Evolutionary conservation across 2,888 invertebrate genomes (phyloP).

Genomic region (Linhomoeus sp.): DNA sequence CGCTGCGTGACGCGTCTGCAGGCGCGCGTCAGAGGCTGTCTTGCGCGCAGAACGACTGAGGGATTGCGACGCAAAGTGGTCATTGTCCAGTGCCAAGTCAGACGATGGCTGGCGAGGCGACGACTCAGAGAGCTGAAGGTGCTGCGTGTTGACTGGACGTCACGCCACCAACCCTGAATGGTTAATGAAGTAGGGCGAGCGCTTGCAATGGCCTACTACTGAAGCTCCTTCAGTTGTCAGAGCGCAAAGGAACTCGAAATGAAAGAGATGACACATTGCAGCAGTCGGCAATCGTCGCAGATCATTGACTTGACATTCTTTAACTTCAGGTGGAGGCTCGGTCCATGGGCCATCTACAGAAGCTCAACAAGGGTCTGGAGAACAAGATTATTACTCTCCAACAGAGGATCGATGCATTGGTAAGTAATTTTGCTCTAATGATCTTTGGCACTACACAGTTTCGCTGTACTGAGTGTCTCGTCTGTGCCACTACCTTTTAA

Average conservation of each 20-base stretch:
- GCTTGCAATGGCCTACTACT: too few relatives aligned
- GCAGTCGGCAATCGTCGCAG: too few relatives aligned
- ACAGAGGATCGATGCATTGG: constrained; percentile 61
- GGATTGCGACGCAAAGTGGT: constrained; percentile 31
- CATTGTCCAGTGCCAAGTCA: constrained; percentile 32
- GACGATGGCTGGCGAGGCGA: constrained; percentile 56
- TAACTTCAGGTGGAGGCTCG: constrained; percentile 54
- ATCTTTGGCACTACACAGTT: too few relatives aligned
- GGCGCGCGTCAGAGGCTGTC: constrained; percentile 55
- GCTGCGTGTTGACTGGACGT: not conserved
- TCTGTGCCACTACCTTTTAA: too few relatives aligned
- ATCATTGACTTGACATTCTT: too few relatives aligned
- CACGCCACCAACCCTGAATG: not conserved
- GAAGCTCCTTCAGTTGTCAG: too few relatives aligned
- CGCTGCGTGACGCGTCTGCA: constrained; percentile 42
- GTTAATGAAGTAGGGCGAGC: too few relatives aligned
- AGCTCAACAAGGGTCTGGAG: constrained; percentile 76
- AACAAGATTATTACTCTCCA: constrained; percentile 94
- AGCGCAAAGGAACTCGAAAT: too few relatives aligned
- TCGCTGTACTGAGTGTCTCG: too few relatives aligned
- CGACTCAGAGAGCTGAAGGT: constrained; percentile 58
- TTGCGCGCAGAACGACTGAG: constrained; percentile 39
- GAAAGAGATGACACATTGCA: too few relatives aligned
- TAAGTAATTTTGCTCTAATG: too few relatives aligned
- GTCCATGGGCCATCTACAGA: constrained; percentile 81